Percentiles rank a stretch among this genome's conserved stretches.
Conservation (phyloP, 2,113 vertebrate species). For the Lepisosteus osseus region DNA sequence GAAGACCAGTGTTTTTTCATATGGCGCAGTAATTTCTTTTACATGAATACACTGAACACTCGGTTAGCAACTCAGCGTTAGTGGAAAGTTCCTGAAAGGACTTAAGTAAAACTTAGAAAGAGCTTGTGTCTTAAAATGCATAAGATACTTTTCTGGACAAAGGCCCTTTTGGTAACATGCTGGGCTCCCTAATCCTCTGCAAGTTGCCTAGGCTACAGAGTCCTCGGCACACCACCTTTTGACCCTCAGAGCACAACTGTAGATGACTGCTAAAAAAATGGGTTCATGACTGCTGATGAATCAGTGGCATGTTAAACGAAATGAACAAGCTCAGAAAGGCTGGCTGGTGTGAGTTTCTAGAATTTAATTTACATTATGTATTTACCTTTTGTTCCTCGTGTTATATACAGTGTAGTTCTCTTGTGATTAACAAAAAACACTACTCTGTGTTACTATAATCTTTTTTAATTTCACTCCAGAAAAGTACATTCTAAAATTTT, state of each 20-base stretch:
- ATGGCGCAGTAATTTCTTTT: no score
- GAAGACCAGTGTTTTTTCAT: no score
- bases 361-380: neutral
- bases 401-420: no score
- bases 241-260: slow-evolving; percentile 23
- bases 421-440: no score
- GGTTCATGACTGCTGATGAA: slow-evolving; percentile 51
- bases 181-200: slow-evolving; percentile 16
- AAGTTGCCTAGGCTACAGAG: slow-evolving; percentile 29
- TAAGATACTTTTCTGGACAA: neutral
- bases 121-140: neutral
- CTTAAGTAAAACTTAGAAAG: neutral
- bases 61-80: no score
- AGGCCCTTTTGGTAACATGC: slow-evolving; percentile 11
- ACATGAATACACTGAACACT: no score
- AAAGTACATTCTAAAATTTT: no score
- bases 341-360: neutral
- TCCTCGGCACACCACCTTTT: slow-evolving; percentile 34
- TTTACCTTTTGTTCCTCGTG: neutral
- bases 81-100: neutral
- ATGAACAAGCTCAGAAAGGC: neutral
- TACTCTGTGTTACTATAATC: no score
- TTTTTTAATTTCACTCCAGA: no score
- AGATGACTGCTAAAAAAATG: slow-evolving; percentile 30
- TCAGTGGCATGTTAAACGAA: slow-evolving; percentile 28